Base-by-base conservation (phyloP, 1,140 invertebrate species). In the Paracyclopina nana region DNA sequence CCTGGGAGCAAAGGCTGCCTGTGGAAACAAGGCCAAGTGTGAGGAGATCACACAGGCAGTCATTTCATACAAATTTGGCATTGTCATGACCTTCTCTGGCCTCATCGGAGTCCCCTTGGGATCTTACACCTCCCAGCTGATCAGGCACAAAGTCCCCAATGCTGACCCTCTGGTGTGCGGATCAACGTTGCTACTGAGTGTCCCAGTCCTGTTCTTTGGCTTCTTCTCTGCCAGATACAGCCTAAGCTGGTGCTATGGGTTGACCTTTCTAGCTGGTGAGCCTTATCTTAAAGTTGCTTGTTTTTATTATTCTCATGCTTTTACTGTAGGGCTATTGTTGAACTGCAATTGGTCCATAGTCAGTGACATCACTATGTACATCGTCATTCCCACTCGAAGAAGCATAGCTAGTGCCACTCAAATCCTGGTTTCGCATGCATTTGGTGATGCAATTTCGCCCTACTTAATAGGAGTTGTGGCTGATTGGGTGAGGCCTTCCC, bases 281-380 rank as follows among this genome's bases (percentile, higher is more conserved):
- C 2, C 18, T 48, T 25, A 29, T 3, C 42, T 43, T 8, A 8
- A 9, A 9, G 9, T 11, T 9, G 8, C 18, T 18, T 9, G 9
- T 28, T 28, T 28, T 11, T 16, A 29, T 46, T 46, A 8, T 46
- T 46, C 9, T 6, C 6, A 9, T 46, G 8, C 24, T 25, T 29
- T 24, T 28, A 12, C 4, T 42, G n/a, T 20, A 53, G 76, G 83
- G 66, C 59, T 80, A 56, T 67, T 74, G 56, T 70, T 98, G 56
- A 97, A 95, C 70, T 71, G 97, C 50, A 96, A 92, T 62, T 98
- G 94, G 94, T 80, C 92, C 4, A 82, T 98, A 63, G 88, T 96
- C 52, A 85, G 91, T 45, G 94, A 99, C 68, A 94, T 98, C 55
- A 70, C 96, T 57, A 70, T 98, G 78, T 94, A 92, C 67, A 82